These are phyloP conservation scores for Tetraodon nigroviridis DNA, from an alignment of 2,113 vertebrate species.

Conservation along the genomic window DNA sequence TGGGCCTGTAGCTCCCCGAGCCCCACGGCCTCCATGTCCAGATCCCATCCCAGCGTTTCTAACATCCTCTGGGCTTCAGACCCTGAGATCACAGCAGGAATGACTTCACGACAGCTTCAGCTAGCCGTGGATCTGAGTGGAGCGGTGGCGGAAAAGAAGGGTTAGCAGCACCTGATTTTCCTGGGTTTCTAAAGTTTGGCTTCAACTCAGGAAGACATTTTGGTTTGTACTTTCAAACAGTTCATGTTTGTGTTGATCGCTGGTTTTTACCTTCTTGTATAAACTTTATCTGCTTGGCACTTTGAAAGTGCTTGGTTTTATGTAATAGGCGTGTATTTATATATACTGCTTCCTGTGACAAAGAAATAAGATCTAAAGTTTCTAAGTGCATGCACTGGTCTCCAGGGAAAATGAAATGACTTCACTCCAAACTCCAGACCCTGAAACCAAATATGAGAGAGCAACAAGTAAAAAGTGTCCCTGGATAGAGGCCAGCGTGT, in stretches of 20 bases:
- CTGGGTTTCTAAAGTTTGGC: too few relatives aligned
- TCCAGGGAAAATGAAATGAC: constrained; percentile 39
- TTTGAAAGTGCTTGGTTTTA: too few relatives aligned
- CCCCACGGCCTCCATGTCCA: too few relatives aligned
- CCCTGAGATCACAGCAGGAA: constrained; percentile 41
- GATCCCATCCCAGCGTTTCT: too few relatives aligned
- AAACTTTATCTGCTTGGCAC: too few relatives aligned
- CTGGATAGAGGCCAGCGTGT: constrained; percentile 40
- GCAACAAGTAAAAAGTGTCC: constrained; percentile 46
- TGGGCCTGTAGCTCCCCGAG: background rate
- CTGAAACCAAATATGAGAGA: constrained; percentile 40
- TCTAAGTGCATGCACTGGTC: constrained; percentile 17
- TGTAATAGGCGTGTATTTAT: constrained; percentile 6
- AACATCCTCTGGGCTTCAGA: constrained; percentile 51
- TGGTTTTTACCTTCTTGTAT: too few relatives aligned
- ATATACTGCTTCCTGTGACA: constrained; percentile 43
- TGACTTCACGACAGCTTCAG: constrained; percentile 6
- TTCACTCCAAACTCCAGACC: constrained; percentile 36
- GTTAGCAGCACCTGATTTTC: too few relatives aligned
- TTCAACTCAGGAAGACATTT: too few relatives aligned
- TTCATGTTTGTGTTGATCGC: too few relatives aligned
- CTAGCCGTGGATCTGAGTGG: constrained; percentile 19
- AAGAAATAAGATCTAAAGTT: constrained; percentile 23
- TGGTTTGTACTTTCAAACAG: too few relatives aligned
- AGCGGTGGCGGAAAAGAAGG: constrained; percentile 7